A percentile compares a stretch with the other conserved stretches of the same genome.
These are phyloP conservation scores for Orthonychiurus folsomi DNA, from an alignment of 2,888 invertebrate species.

Conservation along the genomic window DNA sequence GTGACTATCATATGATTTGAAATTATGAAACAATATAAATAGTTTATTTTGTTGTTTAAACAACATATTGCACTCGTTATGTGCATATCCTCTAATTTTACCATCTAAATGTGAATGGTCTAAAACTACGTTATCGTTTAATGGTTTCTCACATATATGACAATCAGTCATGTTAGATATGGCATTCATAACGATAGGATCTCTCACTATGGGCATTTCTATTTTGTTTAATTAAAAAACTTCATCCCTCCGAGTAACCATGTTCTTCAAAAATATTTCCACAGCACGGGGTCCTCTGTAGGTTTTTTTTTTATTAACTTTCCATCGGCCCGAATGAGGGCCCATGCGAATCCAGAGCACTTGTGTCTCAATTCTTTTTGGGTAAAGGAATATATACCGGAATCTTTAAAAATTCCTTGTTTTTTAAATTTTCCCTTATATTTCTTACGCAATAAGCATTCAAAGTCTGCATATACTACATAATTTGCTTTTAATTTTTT, in stretches of 20 bases:
- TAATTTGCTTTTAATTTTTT: slow-evolving; percentile 9
- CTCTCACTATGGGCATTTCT: not conserved
- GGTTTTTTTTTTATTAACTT: not conserved
- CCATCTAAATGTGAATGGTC: slow-evolving; percentile 10
- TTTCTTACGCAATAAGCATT: not conserved
- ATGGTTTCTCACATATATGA: slow-evolving; percentile 6
- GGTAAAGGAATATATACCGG: not conserved
- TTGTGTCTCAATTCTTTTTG: not conserved
- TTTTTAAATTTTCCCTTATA: not conserved
- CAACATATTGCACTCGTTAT: not conserved
- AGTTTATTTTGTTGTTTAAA: not conserved
- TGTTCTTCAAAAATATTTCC: not conserved
- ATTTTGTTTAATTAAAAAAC: not conserved
- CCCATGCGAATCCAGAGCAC: slow-evolving; percentile 6
- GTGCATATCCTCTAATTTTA: not conserved
- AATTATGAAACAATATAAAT: slow-evolving; percentile 11
- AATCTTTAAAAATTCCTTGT: not conserved
- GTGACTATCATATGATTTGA: slow-evolving; percentile 8
- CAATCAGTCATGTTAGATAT: not conserved
- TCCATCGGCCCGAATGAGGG: not conserved
- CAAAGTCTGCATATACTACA: slow-evolving; percentile 11
- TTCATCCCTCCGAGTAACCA: not conserved
- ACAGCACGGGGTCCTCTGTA: slow-evolving; percentile 9
- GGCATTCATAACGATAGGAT: not conserved
- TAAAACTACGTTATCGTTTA: slow-evolving; percentile 4